Conservation (phyloP, 2,888 invertebrate species). For the Eupeodes luniger region DNA sequence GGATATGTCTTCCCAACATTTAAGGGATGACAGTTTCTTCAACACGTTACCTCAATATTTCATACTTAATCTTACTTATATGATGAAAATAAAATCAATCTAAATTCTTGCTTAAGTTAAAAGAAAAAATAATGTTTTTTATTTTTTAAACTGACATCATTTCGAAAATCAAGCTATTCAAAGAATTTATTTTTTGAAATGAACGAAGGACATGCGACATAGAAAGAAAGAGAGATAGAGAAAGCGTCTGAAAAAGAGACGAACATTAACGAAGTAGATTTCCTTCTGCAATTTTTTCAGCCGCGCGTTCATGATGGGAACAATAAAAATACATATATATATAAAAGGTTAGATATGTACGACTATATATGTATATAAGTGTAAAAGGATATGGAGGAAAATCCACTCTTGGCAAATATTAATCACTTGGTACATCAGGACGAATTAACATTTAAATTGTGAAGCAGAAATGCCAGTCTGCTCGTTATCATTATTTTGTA, state of each 20-base stretch:
- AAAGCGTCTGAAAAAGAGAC: no score
- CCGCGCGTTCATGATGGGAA: constrained; percentile 1
- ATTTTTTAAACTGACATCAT: constrained; percentile 1
- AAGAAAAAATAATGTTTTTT: background rate
- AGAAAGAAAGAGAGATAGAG: background rate
- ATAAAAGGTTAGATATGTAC: no score
- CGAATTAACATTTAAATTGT: constrained; percentile 71
- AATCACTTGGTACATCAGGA: constrained; percentile 71
- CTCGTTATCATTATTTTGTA: constrained; percentile 36
- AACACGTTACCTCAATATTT: background rate
- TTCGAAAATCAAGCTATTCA: constrained; percentile 15
- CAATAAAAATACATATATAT: constrained; percentile 27
- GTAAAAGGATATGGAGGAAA: constrained; percentile 40
- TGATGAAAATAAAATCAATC: constrained; percentile 39
- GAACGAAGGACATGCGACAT: background rate
- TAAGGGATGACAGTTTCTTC: background rate
- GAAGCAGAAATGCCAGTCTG: constrained; percentile 67
- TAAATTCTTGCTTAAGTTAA: constrained; percentile 18
- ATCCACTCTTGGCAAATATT: constrained; percentile 69
- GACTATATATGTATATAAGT: no score
- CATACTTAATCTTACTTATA: background rate
- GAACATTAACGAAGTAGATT: background rate
- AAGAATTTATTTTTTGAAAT: constrained; percentile 1
- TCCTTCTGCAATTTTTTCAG: background rate
- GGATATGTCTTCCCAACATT: background rate